These are phyloP conservation scores for Selene dorsalis DNA, from an alignment of 2,797 vertebrate genomes.

Conservation along the genomic window DNA sequence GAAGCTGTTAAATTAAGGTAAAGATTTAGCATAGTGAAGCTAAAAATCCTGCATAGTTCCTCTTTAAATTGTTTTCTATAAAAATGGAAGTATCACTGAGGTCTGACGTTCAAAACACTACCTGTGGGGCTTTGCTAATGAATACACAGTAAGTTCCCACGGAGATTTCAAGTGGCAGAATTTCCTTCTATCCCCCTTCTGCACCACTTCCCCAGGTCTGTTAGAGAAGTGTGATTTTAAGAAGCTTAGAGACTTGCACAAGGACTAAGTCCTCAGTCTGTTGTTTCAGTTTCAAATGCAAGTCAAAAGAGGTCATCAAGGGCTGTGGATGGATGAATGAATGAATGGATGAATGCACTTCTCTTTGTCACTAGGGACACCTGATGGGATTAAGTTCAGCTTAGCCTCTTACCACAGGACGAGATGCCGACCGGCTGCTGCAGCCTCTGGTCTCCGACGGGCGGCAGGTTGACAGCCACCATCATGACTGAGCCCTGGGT, in stretches of 20 bases:
- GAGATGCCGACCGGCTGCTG: slow-evolving; percentile 92
- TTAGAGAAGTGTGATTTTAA: neutral
- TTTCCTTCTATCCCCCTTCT: neutral
- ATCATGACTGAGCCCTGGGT: slow-evolving; percentile 92
- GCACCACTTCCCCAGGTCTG: slow-evolving; percentile 3
- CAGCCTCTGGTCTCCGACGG: slow-evolving; percentile 90
- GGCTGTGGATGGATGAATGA: neutral
- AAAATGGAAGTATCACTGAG: neutral
- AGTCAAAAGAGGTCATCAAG: neutral
- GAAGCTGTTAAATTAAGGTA: too few species aligned
- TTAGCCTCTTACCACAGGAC: slow-evolving; percentile 89
- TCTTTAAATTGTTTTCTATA: neutral
- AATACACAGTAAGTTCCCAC: neutral
- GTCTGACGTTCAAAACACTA: neutral
- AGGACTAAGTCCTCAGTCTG: neutral
- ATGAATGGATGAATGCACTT: neutral
- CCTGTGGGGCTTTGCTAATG: neutral
- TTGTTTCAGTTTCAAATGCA: neutral
- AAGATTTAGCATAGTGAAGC: too few species aligned
- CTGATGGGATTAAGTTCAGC: neutral
- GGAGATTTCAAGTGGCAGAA: neutral
- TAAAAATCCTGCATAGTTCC: too few species aligned
- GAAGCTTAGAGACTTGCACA: neutral
- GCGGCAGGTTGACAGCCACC: slow-evolving; percentile 90
- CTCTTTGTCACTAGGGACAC: neutral